Percentiles rank a stretch among this genome's conserved stretches.
phyloP scores from a whole-genome alignment of 2,113 vertebrate species.

The Anolis sagrei region DNA sequence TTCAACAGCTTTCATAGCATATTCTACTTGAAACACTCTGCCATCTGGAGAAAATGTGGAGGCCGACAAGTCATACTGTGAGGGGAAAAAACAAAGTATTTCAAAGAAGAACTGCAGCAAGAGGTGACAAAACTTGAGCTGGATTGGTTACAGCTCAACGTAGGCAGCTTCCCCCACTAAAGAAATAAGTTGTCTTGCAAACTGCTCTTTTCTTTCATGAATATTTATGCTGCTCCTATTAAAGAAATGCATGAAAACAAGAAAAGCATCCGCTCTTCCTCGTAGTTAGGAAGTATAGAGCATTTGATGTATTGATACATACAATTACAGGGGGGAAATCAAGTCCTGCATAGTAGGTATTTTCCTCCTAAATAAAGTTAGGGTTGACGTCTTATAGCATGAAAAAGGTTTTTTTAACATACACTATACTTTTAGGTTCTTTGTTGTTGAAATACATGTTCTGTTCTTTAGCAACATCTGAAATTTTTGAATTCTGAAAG shows the following conservation, averaged over 20 bases:
- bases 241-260: not conserved
- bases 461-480: not conserved
- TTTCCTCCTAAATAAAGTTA: not conserved
- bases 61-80: conserved; percentile 94
- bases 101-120: fast-evolving
- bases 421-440: not conserved
- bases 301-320: not conserved
- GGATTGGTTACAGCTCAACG: too few relatives aligned
- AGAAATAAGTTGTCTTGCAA: not conserved
- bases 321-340: not conserved
- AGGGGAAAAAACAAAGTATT: conserved; percentile 20
- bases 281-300: not conserved
- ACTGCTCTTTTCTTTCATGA: not conserved
- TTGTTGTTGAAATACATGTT: not conserved
- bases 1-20: conserved; percentile 98
- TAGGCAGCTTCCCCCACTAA: not conserved
- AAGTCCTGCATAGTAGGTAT: not conserved
- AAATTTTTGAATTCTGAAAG: too few relatives aligned
- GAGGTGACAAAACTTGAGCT: not conserved
- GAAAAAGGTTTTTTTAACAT: not conserved
- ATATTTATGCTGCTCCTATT: not conserved
- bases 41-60: conserved; percentile 98
- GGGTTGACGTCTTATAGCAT: not conserved
- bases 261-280: not conserved
- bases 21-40: conserved; percentile 97